Base-by-base conservation (phyloP, 2,797 vertebrate species). In the Danio jaintianensis region DNA sequence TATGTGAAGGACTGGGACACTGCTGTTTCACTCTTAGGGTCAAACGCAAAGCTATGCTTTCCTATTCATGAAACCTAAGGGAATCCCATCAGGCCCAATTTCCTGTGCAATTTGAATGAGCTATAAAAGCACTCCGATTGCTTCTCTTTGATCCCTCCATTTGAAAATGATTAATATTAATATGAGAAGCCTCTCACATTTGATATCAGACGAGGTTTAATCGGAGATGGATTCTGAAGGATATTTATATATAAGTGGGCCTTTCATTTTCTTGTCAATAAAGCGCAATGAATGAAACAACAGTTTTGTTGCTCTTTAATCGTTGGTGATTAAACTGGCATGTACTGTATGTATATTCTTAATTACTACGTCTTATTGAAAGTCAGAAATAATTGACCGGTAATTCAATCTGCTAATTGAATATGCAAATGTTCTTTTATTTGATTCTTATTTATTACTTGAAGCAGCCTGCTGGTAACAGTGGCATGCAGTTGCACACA, bases 361-460 rank as follows among this genome's bases (percentile, higher is more conserved):
- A 71, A 58, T 58, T 79, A 62, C 47, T 78, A 42, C 63, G 50
- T 53, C 45, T 40, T 67, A 47, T 78, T 79, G 52, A 72, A 50
- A 76, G 62, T 56, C 64, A 56, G 42, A 76, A 81, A 52, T 18
- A 85, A 79, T 81, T 73, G 55, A 81, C 74, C 75, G 64, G 78
- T 68, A 67, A 82, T 79, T 62, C 15, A 53, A 73, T 70, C 50
- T 5, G 53, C 48, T 81, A 83, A 79, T 69, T 83, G 70, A 72
- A 75, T 75, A 76, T 67, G 64, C 40, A 84, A 84, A 86, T 22
- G 0, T 42, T 61, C 1, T 38, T 52, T 70, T 47, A 68, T 84
- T 58, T 58, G 48, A 69, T 73, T 42, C 15, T 9, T 82, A 50
- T 75, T 81, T 81, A 62, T 75, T 78, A 62, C 42, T 58, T 53